Base-by-base conservation (phyloP, 2,888 invertebrate genomes). In the Scaeva pyrastri region DNA sequence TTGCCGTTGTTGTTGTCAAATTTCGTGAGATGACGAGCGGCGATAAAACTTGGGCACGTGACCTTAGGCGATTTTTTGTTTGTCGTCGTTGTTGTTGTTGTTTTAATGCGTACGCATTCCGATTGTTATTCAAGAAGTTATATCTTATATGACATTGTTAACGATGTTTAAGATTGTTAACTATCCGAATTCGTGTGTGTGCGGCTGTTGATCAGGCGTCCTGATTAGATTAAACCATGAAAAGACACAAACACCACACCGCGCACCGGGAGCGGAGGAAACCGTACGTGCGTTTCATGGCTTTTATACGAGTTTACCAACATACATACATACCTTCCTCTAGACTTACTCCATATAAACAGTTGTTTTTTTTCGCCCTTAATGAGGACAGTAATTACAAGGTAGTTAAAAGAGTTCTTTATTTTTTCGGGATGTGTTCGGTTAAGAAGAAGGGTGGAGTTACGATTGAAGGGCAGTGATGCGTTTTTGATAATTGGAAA, bases 201-300 rank as follows among this genome's bases (percentile, higher is more conserved):
- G 71, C 16, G 39, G 45, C 26, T 55, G 66, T 31, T 41, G 70
- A 74, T 70, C 66, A 45, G 58, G 58, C 16, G 39, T 71, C 58
- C 52, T 75, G 86, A 86, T 86, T 86, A 86, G 86, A 86, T 86
- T 86, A 86, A 81, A 86, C 82, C 82, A 23, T 77, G 82, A 70
- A 86, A 86, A 78, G 77, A 85, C 85, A 85, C 85, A 85, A 55
- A 85, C 70, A 56, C 19, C 26, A 26, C 26, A n/a, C n/a, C n/a
- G n/a, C n/a, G n/a, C n/a, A n/a, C n/a, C n/a, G n/a, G n/a, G n/a
- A n/a, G n/a, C 81, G 48, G 41, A 56, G 1, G 21, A 10, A 50
- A 50, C 58, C 50, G 66, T 48, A 76, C 85, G 85, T 85, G 76
- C 72, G 81, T 80, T 80, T 48, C 72, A 11, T 72, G 72, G 43